These are phyloP conservation scores for Picathartes gymnocephalus DNA, from an alignment of 2,113 vertebrate genomes.

Conservation along the genomic window DNA sequence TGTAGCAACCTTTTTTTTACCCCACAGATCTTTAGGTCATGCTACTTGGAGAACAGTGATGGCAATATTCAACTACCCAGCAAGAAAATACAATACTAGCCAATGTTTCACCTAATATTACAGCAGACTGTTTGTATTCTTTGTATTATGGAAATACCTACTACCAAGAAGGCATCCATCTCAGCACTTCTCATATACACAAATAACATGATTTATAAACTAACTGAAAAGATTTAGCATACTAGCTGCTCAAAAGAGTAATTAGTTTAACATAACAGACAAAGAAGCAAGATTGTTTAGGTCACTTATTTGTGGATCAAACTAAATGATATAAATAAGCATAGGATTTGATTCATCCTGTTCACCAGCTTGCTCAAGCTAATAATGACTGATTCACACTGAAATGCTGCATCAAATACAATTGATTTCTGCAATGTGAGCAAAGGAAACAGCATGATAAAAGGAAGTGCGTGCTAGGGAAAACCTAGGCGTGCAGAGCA, in stretches of 20 bases:
- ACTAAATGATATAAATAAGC: background rate
- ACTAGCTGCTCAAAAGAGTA: background rate
- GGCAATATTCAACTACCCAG: background rate
- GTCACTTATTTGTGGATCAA: background rate
- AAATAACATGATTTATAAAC: background rate
- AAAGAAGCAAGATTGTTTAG: background rate
- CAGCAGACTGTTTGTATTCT: background rate
- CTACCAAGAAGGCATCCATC: background rate
- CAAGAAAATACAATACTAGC: background rate
- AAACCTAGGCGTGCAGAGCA: background rate
- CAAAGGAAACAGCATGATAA: background rate
- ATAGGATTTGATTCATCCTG: background rate
- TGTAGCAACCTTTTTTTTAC: background rate
- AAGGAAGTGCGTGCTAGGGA: background rate
- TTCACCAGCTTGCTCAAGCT: background rate
- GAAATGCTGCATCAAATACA: background rate
- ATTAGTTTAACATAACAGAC: background rate
- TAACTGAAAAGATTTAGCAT: background rate
- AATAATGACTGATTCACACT: background rate
- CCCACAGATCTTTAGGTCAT: background rate
- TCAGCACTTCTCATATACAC: background rate
- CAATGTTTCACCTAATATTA: background rate
- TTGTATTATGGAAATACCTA: background rate
- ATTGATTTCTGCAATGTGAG: background rate
- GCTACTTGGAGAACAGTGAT: background rate